A percentile compares a stretch with the other conserved stretches of the same genome.
These are phyloP conservation scores for Lethocerus indicus DNA, from an alignment of 1,140 invertebrate species.

Conservation along the genomic window DNA sequence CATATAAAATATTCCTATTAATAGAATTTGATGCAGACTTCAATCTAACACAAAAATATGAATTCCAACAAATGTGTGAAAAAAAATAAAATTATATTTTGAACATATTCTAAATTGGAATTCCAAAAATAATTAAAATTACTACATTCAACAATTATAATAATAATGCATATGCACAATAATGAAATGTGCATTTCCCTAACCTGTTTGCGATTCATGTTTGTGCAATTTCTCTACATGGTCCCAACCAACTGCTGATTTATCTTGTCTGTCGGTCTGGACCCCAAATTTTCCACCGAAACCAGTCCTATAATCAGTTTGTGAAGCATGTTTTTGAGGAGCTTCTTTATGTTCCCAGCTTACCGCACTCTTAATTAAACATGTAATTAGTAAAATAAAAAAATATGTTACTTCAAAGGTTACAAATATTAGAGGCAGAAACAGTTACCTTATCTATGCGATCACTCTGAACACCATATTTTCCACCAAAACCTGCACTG, in stretches of 20 bases:
- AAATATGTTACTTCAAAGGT: neutral
- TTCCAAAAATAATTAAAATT: too few species aligned
- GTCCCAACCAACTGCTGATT: constrained; percentile 68
- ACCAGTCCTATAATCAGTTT: constrained; percentile 64
- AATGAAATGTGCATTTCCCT: too few species aligned
- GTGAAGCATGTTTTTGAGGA: constrained; percentile 59
- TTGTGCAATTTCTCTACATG: constrained; percentile 57
- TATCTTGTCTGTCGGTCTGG: constrained; percentile 68
- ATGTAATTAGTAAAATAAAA: neutral
- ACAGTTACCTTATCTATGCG: constrained; percentile 47
- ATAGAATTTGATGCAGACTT: too few species aligned
- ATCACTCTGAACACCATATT: constrained; percentile 78
- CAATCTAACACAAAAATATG: too few species aligned
- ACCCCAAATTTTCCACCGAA: constrained; percentile 90
- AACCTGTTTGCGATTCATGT: constrained; percentile 66
- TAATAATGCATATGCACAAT: too few species aligned
- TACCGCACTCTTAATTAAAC: constrained; percentile 38
- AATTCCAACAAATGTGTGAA: too few species aligned
- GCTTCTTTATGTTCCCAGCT: constrained; percentile 56
- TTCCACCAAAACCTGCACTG: constrained; percentile 51
- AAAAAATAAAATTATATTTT: too few species aligned
- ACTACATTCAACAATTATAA: too few species aligned
- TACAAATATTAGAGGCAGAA: neutral
- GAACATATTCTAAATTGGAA: too few species aligned
- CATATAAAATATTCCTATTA: too few species aligned